A percentile compares a stretch with the other conserved stretches of the same genome.
phyloP scores from a whole-genome alignment of 2,888 invertebrate species.

The Syritta pipiens region DNA sequence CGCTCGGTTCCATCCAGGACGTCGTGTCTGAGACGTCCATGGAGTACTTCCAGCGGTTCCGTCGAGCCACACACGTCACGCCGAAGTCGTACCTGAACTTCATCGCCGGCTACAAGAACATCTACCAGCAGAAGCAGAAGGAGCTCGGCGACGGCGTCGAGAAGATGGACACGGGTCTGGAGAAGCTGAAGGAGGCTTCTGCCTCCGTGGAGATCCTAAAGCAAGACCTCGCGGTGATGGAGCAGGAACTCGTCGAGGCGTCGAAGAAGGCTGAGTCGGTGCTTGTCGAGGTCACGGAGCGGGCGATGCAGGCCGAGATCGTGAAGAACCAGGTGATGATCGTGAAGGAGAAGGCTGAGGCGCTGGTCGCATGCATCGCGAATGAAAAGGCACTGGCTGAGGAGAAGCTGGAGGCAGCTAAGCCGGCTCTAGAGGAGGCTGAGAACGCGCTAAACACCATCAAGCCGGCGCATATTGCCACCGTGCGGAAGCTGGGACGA shows the following conservation, averaged over 20 bases:
- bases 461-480: conserved; percentile 97
- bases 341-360: conserved; percentile 97
- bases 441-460: conserved; percentile 97
- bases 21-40: conserved; percentile 90
- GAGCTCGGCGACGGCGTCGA: conserved; percentile 94
- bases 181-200: conserved; percentile 97
- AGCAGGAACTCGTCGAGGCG: conserved; percentile 94
- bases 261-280: conserved; percentile 95
- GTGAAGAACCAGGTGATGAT: conserved; percentile 97
- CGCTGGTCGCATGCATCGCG: conserved; percentile 90
- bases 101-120: conserved; percentile 95
- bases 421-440: conserved; percentile 96
- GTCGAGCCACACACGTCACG: conserved; percentile 96
- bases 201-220: conserved; percentile 95
- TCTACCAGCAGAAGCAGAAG: conserved; percentile 92
- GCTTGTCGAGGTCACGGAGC: conserved; percentile 92
- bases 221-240: conserved; percentile 95
- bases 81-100: conserved; percentile 98
- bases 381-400: conserved; percentile 95
- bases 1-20: conserved; percentile 96
- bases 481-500: conserved; percentile 94
- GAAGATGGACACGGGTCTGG: conserved; percentile 96
- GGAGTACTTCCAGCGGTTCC: conserved; percentile 94
- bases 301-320: conserved; percentile 96
- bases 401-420: conserved; percentile 95